These are phyloP conservation scores for Plutomurus gul DNA, from an alignment of 1,140 invertebrate species.

Conservation along the genomic window DNA sequence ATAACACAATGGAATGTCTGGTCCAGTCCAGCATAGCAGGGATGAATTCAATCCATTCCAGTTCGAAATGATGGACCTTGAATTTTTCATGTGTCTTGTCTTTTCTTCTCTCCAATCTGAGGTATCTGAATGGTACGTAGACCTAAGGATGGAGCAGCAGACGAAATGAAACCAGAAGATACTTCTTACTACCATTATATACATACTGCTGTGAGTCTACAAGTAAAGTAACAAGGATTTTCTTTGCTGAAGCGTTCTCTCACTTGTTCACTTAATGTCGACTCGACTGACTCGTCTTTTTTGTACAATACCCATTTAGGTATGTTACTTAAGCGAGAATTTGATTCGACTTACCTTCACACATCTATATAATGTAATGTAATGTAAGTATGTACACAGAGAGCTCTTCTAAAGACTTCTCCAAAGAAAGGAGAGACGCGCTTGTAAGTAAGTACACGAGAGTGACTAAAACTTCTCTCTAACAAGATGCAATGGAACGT, in stretches of 20 bases:
- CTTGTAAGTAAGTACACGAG: too few relatives aligned
- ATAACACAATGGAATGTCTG: constrained; percentile 3
- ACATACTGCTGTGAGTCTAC: background rate
- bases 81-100: constrained; percentile 22
- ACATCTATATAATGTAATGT: background rate
- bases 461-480: too few relatives aligned
- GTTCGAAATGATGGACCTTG: constrained; percentile 12
- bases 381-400: too few relatives aligned
- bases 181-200: background rate
- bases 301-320: background rate
- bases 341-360: constrained; percentile 12
- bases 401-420: too few relatives aligned
- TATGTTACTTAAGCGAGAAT: background rate
- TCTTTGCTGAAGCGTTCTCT: background rate
- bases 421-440: too few relatives aligned
- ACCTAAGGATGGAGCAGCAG: too few relatives aligned
- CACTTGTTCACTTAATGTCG: constrained; percentile 22
- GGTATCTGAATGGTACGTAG: too few relatives aligned
- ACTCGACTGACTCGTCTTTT: background rate
- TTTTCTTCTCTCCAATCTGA: background rate
- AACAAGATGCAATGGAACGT: too few relatives aligned
- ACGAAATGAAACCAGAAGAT: too few relatives aligned
- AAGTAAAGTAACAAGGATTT: background rate
- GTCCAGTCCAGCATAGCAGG: background rate
- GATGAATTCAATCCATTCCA: constrained; percentile 2